Base-by-base conservation (phyloP, 2,888 invertebrate genomes). In the Ametastegia equiseti region DNA sequence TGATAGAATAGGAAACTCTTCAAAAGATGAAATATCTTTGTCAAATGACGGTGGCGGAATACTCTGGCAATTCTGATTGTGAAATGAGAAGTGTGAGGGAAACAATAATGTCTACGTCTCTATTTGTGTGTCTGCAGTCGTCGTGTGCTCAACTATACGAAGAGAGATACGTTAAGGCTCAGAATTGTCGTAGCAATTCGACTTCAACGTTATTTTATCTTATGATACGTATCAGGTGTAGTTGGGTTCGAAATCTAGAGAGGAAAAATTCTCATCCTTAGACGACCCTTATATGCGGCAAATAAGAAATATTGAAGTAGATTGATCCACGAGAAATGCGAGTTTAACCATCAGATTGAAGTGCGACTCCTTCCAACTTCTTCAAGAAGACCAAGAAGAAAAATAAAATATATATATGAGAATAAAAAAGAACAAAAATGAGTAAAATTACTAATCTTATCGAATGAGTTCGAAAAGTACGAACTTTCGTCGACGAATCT, bases 1-100 rank as follows among this genome's bases (percentile, higher is more conserved):
- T 42, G 45, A 69, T 69, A 45, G 71, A 71, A 47, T 71, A n/a
- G 36, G 71, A 71, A 71, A 71, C 45, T 71, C 71, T 67, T 71
- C 27, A 15, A 71, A 71, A 71, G 71, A 71, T 11, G 71, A 15
- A 7, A 47, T 71, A 71, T 45, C 71, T 71, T 71, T 45, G 71
- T 71, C 45, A 71, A 71, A 71, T 45, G 71, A 47, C 71, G 47
- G 71, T 47, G 47, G 45, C n/a, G n/a, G n/a, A n/a, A 27, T 42
- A 23, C 45, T 71, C 30, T 36, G 23, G 71, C 23, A 47, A 47
- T 71, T 47, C 71, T 71, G 23, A 71, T 45, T 71, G 71, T 42
- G 27, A 71, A 30, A 45, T 47, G 71, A 47, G 45, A 42, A 71
- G 71, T 71, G 71, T 45, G 71, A 47, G 47, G 6, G 27, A 15